These are phyloP conservation scores for Neolamprologus sp. DNA, from an alignment of 2,113 vertebrate genomes.

Conservation along the genomic window DNA sequence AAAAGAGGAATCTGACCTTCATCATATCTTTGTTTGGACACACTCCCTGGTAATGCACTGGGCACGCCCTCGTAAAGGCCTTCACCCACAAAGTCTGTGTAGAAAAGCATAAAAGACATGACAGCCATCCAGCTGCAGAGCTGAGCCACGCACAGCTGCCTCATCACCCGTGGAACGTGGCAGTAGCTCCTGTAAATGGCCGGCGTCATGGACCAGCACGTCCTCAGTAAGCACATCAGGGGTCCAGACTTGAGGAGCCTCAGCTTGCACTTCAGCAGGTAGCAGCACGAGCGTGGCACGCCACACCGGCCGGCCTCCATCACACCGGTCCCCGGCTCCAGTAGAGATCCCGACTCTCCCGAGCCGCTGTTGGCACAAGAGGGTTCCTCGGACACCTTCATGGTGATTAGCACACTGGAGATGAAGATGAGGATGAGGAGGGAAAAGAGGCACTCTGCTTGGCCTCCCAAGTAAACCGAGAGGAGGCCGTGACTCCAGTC, in stretches of 20 bases:
- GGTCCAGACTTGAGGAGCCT: conserved; percentile 54
- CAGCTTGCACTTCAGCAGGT: conserved; percentile 57
- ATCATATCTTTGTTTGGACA: conserved; percentile 65
- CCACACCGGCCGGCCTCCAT: conserved; percentile 22
- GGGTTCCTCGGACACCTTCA: conserved; percentile 70
- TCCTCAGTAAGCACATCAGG: conserved; percentile 67
- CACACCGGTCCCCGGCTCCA: background rate
- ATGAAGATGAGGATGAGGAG: conserved; percentile 74
- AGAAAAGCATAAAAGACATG: conserved; percentile 80
- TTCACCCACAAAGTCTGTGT: conserved; percentile 78
- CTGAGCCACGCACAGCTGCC: conserved; percentile 72
- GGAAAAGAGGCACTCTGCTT: conserved; percentile 73
- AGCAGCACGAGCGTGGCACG: conserved; percentile 56
- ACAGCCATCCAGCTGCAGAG: conserved; percentile 80
- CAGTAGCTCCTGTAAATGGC: conserved; percentile 76
- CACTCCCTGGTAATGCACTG: conserved; percentile 65
- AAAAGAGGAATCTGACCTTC: conserved; percentile 63
- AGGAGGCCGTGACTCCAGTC: conserved; percentile 72
- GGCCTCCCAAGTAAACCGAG: conserved; percentile 67
- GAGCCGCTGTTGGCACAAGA: background rate
- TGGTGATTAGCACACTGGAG: conserved; percentile 71
- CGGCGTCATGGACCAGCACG: conserved; percentile 72
- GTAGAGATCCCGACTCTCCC: background rate
- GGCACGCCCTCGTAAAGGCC: conserved; percentile 74
- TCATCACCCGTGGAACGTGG: conserved; percentile 70